Percentiles rank a stretch among this genome's conserved stretches.
These are phyloP conservation scores for Trochalopteron elliotii DNA, from an alignment of 2,113 vertebrate genomes.

Conservation along the genomic window DNA sequence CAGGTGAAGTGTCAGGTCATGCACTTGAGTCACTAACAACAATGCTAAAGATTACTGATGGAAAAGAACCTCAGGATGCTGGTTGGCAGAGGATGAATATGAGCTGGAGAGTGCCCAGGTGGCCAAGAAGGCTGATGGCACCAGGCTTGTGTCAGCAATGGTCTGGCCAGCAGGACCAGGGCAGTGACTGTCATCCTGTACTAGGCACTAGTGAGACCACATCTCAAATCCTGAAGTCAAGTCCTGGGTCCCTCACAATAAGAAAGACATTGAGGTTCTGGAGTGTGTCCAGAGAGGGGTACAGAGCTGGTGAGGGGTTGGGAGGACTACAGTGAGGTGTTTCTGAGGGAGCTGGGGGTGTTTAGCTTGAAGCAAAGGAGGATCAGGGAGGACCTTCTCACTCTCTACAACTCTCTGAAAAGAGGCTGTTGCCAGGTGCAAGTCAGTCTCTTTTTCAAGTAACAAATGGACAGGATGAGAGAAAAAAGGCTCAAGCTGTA, in stretches of 20 bases:
- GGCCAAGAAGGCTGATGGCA: not conserved
- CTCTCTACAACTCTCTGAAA: not conserved
- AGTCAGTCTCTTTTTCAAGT: not conserved
- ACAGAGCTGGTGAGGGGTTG: not conserved
- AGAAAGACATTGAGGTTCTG: not conserved
- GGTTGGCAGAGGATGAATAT: not conserved
- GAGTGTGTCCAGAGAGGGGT: no score
- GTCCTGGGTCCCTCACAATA: no score
- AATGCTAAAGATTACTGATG: not conserved
- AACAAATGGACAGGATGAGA: accelerated
- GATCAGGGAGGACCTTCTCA: accelerated
- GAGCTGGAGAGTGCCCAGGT: not conserved
- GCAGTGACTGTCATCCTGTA: not conserved
- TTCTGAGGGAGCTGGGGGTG: not conserved
- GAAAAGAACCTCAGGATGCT: not conserved
- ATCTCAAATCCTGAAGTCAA: not conserved
- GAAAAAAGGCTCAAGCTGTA: not conserved
- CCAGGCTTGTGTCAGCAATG: not conserved
- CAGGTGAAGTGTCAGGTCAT: not conserved
- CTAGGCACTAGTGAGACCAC: not conserved
- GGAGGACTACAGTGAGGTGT: not conserved
- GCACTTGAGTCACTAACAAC: not conserved
- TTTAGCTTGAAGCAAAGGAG: not conserved
- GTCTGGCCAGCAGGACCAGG: not conserved
- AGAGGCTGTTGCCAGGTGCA: accelerated